Evolutionary conservation across 2,797 vertebrate genomes (phyloP), one percentile per base, ranked within the genome.

Genomic region (Eulemur mongoz): DNA sequence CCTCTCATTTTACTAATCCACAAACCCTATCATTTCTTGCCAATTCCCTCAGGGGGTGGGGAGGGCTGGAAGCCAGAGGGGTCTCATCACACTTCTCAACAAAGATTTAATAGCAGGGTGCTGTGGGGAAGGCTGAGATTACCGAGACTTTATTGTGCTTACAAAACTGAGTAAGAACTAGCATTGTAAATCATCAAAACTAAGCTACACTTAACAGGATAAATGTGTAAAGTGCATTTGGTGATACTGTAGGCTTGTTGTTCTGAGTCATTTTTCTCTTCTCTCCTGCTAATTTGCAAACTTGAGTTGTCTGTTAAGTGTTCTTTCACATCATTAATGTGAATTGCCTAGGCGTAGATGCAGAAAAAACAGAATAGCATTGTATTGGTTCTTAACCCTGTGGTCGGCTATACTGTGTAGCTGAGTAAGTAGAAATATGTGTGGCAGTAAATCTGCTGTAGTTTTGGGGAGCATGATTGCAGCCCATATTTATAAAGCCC

Each of bases 61-160:
- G 95, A 97, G 84, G 97, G 97, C 96, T 95, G 72, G 69, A 91
- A 98, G 96, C 96, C 96, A 97, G 95, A 97, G 97, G 95, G 94
- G 97, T 97, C 97, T 98, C 97, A 97, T 98, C 97, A 96, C 96
- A 97, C 95, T 96, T 96, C 97, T 97, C 97, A 95, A 95, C 97
- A 97, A 96, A 98, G 98, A 96, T 98, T 97, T 98, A 97, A 98
- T 97, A 97, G 98, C 97, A 97, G 97, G 97, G 97, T 97, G 97
- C 96, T 97, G 32, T 91, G 94, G 96, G 83, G 96, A 96, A 87
- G 96, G 97, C 97, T 94, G 97, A 97, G 97, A 96, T 97, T 97
- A 95, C 0, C 1, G 91, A 94, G 96, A 95, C 94, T 98, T 96
- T 94, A 95, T 97, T 97, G 95, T 90, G 89, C 96, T 97, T 96